Base-by-base conservation (phyloP, 2,888 invertebrate species). In the Drosophila acutilabella region DNA sequence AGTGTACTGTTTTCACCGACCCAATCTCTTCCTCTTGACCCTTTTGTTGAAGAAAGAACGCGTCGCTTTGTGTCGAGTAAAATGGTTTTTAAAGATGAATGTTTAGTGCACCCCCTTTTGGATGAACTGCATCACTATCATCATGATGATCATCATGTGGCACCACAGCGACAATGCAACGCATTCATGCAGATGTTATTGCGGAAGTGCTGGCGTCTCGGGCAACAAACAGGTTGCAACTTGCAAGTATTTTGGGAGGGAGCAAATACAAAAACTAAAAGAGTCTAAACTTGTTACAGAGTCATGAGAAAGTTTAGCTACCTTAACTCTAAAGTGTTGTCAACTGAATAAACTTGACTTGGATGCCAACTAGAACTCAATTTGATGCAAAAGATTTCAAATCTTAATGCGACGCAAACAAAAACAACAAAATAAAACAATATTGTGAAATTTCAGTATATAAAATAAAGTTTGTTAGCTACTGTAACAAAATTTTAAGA, bases 1-100 rank as follows among this genome's bases (percentile, higher is more conserved):
- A 36, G 33, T 36, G 33, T 36, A 36, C 3, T 4, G 1, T n/a
- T n/a, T 8, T 4, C 26, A 4, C 16, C 4, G 33, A 36, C 33
- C 10, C 26, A 13, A 11, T 16, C 41, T 30, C 41, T 16, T 6
- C n/a, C 33, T 18, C 18, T 18, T 13, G 0, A 57, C 48, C 69
- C 48, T 61, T 69, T 60, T 73, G 75, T 74, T n/a, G 48, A 56
- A 40, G 45, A 62, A 71, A 73, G 87, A 87, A 87, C 79, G 67
- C 72, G 60, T 65, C 71, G 89, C 83, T 86, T 88, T 88, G 88
- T 83, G 87, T 78, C 64, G 75, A 53, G 54, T 70, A 78, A 80
- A 83, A 88, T 87, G 89, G 61, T 83, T 88, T 86, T 74, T 75
- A 75, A 86, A 83, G 83, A 71, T 70, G 78, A 80, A 86, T 86